These are phyloP conservation scores for Fragum whitleyi DNA, from an alignment of 2,888 invertebrate species.

Conservation along the genomic window DNA sequence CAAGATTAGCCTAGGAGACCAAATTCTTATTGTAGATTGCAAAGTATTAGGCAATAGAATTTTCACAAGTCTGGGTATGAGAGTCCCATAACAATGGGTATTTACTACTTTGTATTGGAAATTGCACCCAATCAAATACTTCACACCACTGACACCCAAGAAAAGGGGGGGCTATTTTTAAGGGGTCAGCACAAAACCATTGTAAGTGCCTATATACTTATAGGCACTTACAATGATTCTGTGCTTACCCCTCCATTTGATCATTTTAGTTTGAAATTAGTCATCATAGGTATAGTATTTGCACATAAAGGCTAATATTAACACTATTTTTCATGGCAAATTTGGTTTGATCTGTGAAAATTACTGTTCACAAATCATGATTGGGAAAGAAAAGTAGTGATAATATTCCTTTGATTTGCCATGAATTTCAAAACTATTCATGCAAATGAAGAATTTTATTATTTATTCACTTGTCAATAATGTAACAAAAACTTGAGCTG, in stretches of 20 bases:
- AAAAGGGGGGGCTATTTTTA: not conserved
- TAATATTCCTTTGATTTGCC: not conserved
- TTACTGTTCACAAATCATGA: not conserved
- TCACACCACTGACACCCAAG: not conserved
- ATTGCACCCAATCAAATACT: constrained; percentile 2
- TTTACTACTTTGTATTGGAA: constrained; percentile 18
- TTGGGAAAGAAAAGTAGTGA: not conserved
- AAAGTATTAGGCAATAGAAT: not conserved
- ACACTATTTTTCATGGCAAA: not conserved
- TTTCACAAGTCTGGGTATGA: constrained; percentile 30
- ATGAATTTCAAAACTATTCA: no score
- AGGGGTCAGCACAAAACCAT: no score
- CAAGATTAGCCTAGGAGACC: not conserved
- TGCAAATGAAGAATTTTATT: no score
- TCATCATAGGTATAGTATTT: not conserved
- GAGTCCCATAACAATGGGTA: constrained; percentile 10
- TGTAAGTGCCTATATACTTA: no score
- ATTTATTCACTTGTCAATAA: no score
- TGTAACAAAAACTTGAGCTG: no score
- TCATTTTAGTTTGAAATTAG: not conserved
- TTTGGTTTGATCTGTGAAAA: constrained; percentile 4
- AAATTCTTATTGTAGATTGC: not conserved
- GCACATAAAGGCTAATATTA: constrained; percentile 6
- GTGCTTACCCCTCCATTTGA: no score
- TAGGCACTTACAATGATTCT: no score